Base-by-base conservation (phyloP, 2,888 invertebrate genomes). In the Rhodophaea formosa region DNA sequence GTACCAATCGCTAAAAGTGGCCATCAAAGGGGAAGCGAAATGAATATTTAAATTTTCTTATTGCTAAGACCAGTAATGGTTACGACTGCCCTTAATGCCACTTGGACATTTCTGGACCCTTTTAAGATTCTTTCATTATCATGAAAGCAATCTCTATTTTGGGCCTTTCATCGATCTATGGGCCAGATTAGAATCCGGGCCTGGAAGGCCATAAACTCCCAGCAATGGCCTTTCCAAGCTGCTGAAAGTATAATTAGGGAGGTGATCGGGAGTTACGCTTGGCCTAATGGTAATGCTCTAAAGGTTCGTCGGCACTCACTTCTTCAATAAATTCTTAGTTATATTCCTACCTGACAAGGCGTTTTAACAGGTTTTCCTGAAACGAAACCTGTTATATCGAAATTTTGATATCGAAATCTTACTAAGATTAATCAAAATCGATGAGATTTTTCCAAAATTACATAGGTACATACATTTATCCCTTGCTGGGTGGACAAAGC, bases 141-240 rank as follows among this genome's bases (percentile, higher is more conserved):
- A 68, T 75, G 70, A 80, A 80, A 80, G 79, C 75, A 82, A 80
- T 82, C 76, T 79, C 74, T 77, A 79, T 79, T 77, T 79, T 72
- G 73, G 71, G 65, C 71, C 72, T 79, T 81, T 65, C 70, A 79
- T 82, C 75, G 79, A 82, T 81, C 71, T 73, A 68, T 67, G 70
- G 67, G 73, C 73, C 67, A 79, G 81, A 82, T 80, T 81, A 76
- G 75, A 75, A 72, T 74, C 76, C 67, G 71, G 72, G 69, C 69
- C 74, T 72, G 68, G 70, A 70, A 68, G 71, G 63, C 66, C 67
- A 70, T 68, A 66, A 79, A 77, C 71, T 67, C 63, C 66, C 57
- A 23, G 64, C 68, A 75, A 74, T 72, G 69, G 67, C 64, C 68
- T 67, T 71, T 72, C 68, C 71, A 72, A 74, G 70, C 64, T 65